Evolutionary conservation across 2,113 vertebrate species (phyloP), one percentile per base, ranked within the genome.

Genomic region (Hyperopisus bebe): DNA sequence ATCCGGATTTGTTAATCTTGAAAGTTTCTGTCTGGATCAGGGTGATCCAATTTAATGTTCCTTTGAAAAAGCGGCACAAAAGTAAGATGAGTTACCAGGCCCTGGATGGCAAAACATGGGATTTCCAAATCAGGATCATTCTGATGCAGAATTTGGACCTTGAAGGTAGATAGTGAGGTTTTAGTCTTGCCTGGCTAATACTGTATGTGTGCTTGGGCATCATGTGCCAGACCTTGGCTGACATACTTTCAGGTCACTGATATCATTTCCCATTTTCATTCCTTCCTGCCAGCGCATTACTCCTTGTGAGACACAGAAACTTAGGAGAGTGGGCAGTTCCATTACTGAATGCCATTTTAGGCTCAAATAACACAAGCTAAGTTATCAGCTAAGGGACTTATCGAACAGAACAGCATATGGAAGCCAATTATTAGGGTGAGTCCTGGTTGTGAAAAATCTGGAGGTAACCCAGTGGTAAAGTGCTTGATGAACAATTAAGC

Each of bases 401-500:
- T 46, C 24, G 82, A 84, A n/a, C 10, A 46, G 82, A 21, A 9
- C 5, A 47, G 39, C 44, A 84, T 27, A 84, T 84, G 82, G 82
- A 24, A 46, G 44, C 82, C 21, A 84, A 84, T 84, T 46, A 84
- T 84, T 10, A n/a, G 39, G 88, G 44, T 77, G 62, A 46, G 88
- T 93, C 89, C 86, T 88, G 90, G 92, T 94, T 88, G 91, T 93
- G 44, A 46, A 35, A 44, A 13, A 50, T 35, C 3, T 91, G 92
- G 90, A 91, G 92, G 94, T 93, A 92, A 88, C 91, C 89, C 92
- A 62, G 93, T 93, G 91, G 93, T 94, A 91, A 94, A 90, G 90
- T 90, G 92, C 93, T 92, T 92, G 91, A 91, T 91, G 31, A 66
- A 94, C 95, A 95, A 96, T 96, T 95, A 96, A 95, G 93, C 94